Base-by-base conservation (phyloP, 1,140 invertebrate genomes). In the Pseudomyrmex cubaensis region DNA sequence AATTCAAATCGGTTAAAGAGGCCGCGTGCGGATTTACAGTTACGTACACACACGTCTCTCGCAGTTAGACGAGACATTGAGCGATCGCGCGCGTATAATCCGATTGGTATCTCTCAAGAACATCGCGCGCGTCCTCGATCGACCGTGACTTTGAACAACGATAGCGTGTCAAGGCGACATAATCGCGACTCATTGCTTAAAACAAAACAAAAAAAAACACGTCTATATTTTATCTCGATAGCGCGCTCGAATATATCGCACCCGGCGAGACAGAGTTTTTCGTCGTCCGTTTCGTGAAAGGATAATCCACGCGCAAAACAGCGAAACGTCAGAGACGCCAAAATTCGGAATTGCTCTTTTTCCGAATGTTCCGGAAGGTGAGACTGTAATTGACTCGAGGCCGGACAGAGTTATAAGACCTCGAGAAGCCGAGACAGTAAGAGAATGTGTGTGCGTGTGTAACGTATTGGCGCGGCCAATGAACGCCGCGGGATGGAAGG, bases 161-260 rank as follows among this genome's bases (percentile, higher is more conserved):
- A 54, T 66, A 76, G 61, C 59, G 73, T 76, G 74, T 76, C 74
- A 76, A 76, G 74, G 74, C 64, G 44, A 76, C 61, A 48, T 54
- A 25, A 25, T 25, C 25, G 25, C 25, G 25, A 25, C 25, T 25
- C 25, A 4, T 25, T 25, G 25, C 25, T 25, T 25, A 35, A 35
- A 35, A 35, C 0, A 35, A 7, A 4, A 35, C 7, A 7, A 35
- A 25, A 25, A 25, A 25, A 25, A 2, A 25, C 35, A 59, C 9
- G n/a, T 59, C 57, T 61, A 13, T 61, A 10, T 4, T 17, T 61
- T 61, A 52, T 13, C 50, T 52, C 10, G 50, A 52, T 52, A 10
- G 2, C 56, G 56, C 17, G n/a, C n/a, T 17, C n/a, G 56, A 59
- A 20, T 59, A 12, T 57, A 7, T 17, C 8, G 7, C 2, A 17